phyloP scores from a whole-genome alignment of 1,140 invertebrate genomes.

The Atta texana region DNA sequence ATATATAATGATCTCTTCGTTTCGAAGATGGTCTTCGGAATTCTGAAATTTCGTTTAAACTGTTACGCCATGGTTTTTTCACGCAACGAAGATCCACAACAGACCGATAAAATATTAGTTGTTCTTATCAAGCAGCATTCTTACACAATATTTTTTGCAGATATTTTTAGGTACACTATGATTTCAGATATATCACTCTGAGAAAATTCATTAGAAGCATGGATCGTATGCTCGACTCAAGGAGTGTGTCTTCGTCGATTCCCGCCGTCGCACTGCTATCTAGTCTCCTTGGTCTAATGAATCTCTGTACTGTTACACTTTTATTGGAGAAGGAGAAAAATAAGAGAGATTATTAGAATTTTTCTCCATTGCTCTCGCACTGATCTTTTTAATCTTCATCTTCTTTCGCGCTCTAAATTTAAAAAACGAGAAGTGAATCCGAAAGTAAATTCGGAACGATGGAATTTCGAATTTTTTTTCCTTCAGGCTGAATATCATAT shows the following conservation, averaged over 20 bases:
- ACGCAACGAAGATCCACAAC: neutral
- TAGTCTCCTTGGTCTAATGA: constrained; percentile 32
- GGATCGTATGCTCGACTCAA: constrained; percentile 28
- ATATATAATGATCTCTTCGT: neutral
- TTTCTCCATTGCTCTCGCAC: constrained; percentile 4
- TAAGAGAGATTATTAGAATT: constrained; percentile 22
- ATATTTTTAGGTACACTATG: constrained; percentile 2
- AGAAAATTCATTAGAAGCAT: constrained; percentile 19
- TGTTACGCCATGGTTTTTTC: neutral
- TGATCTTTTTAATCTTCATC: neutral
- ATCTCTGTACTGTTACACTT: constrained; percentile 72
- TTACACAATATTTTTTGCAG: neutral
- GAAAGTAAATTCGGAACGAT: neutral
- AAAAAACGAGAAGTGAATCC: neutral
- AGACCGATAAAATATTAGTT: constrained; percentile 26
- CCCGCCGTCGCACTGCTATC: neutral
- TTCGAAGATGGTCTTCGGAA: neutral
- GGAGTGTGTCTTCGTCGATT: neutral
- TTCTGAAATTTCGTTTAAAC: neutral
- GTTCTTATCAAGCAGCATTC: constrained; percentile 39
- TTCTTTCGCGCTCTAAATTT: constrained; percentile 3
- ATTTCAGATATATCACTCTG: constrained; percentile 18
- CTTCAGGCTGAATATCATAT: neutral
- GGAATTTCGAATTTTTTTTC: neutral
- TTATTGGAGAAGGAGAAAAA: constrained; percentile 47